phyloP scores from a whole-genome alignment of 1,140 invertebrate species.

The Lepidostoma basale region DNA sequence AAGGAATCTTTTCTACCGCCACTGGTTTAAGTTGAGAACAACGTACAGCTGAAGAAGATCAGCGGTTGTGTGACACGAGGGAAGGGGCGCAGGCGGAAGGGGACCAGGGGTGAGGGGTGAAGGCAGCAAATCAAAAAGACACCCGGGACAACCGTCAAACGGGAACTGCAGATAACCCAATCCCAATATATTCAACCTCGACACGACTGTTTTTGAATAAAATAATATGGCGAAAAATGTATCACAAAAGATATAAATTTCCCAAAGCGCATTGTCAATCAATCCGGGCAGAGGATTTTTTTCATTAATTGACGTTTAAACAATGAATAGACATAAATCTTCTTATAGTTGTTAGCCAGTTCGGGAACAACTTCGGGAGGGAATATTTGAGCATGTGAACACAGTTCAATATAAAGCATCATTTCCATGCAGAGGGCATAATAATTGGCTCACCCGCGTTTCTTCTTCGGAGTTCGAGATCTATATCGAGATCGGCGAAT shows the following conservation, averaged over 20 bases:
- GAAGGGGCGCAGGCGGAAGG: no score
- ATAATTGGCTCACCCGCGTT: conserved; percentile 31
- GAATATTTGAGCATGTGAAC: conserved; percentile 15
- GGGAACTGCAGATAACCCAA: conserved; percentile 23
- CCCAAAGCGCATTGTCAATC: conserved; percentile 43
- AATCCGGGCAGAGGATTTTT: conserved; percentile 43
- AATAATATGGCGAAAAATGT: conserved; percentile 46
- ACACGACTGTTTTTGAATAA: conserved; percentile 40
- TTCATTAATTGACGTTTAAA: conserved; percentile 47
- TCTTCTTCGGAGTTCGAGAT: neutral
- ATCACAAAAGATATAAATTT: conserved; percentile 45
- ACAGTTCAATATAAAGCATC: conserved; percentile 23
- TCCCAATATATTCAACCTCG: conserved; percentile 16
- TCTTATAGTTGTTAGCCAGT: conserved; percentile 23
- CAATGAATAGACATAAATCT: conserved; percentile 48
- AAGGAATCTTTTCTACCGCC: no score
- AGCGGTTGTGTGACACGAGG: neutral
- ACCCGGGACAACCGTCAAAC: conserved; percentile 29
- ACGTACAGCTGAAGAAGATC: neutral
- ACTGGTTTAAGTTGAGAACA: no score
- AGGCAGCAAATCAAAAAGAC: conserved; percentile 43
- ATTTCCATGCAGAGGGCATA: conserved; percentile 23
- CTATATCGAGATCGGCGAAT: neutral
- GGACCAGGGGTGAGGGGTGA: neutral
- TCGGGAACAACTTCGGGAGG: neutral